Evolutionary conservation across 2,797 vertebrate species (phyloP).

Genomic region (Pteropus rufus): DNA sequence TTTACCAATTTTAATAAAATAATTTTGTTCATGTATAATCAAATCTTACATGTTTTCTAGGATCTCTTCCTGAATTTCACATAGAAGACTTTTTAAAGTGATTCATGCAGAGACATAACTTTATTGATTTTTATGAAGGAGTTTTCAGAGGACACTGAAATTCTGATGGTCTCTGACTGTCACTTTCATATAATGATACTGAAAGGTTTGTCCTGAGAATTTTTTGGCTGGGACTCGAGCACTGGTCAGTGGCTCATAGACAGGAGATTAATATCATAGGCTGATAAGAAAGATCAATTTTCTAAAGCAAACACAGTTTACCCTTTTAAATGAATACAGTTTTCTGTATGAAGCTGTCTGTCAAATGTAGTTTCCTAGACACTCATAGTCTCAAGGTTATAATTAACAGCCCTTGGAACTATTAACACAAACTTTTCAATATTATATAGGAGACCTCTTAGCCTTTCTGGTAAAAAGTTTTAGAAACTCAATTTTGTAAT

Average conservation of each 20-base stretch:
- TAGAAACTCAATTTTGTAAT: not conserved
- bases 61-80: not conserved
- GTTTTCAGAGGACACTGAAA: not conserved
- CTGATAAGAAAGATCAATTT: not conserved
- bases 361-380: not conserved
- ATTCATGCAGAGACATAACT: not conserved
- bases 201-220: not conserved
- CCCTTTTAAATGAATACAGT: not conserved
- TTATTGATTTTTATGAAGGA: not conserved
- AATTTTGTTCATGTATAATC: not conserved
- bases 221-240: not conserved
- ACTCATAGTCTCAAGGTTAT: not conserved
- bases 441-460: not conserved
- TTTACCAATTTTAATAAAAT: not conserved
- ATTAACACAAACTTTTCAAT: not conserved
- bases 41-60: not conserved
- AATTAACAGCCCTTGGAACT: not conserved
- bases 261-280: not conserved
- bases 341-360: not conserved
- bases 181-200: not conserved
- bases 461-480: not conserved
- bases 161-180: not conserved
- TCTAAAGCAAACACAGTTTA: not conserved
- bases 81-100: not conserved
- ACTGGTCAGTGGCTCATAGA: not conserved